Base-by-base conservation (phyloP, 2,113 vertebrate genomes). In the Notothenia coriiceps region DNA sequence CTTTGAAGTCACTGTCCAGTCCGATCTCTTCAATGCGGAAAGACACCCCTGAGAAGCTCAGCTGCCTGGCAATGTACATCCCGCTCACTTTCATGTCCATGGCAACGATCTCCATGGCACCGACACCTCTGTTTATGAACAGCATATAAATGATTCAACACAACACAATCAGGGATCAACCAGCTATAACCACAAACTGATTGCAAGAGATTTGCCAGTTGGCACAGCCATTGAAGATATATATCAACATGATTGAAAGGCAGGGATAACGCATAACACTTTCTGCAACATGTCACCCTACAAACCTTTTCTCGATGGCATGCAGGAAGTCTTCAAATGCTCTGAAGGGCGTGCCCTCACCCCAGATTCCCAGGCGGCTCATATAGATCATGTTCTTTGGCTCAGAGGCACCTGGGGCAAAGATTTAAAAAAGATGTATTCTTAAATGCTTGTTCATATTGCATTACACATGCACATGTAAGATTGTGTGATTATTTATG, bases 331-430 rank as follows among this genome's bases (percentile, higher is more conserved):
- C 98, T 0, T 99, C 98, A 0, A 99, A 99, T 0, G 94, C 89
- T 66, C 95, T 95, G 93, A 99, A 99, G 5, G 98, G 97, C 0
- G 98, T 99, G 70, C 97, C 98, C 51, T 98, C 96, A 1, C 98
- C 98, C 98, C 98, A 99, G 82, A 99, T 99, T 33, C 98, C 98
- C 93, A 99, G 94, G 73, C 98, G 98, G 93, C 97, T 99, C 98
- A 99, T 99, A 90, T 99, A 99, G 88, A 99, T 98, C 98, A 99
- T 99, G 95, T 99, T 99, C 92, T 98, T 98, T 94, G 98, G 98
- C 95, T 99, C 98, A 5, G 98, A 99, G 88, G 98, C 98, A 94
- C 98, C 98, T 99, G 88, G 49, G 44, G 20, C 47, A 70, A 15
- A 65, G 22, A 67, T 2, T 4, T 64, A 4, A 64, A 8, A 61